Evolutionary conservation across 2,113 vertebrate genomes (phyloP).

Genomic region (Rhineura floridana): DNA sequence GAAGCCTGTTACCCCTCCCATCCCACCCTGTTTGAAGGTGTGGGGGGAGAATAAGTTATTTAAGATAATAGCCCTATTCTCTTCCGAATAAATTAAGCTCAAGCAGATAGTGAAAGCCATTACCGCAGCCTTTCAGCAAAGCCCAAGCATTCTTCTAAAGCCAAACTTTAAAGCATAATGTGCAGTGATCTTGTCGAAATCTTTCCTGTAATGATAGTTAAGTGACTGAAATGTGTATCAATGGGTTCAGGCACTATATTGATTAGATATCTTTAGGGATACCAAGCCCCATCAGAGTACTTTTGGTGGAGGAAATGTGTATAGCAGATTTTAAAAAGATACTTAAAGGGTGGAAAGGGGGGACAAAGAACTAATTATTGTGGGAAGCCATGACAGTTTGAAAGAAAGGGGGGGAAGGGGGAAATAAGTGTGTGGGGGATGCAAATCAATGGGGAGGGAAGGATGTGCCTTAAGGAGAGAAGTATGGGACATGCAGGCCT

Average conservation of each 20-base stretch:
- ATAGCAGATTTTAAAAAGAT: conserved; percentile 37
- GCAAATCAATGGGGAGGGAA: conserved; percentile 36
- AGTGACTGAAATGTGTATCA: conserved; percentile 77
- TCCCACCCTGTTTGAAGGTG: neutral
- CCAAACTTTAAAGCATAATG: conserved; percentile 78
- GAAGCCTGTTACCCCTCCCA: conserved; percentile 60
- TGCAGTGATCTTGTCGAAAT: conserved; percentile 76
- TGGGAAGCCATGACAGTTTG: conserved; percentile 52
- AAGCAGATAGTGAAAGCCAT: conserved; percentile 78
- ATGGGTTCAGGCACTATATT: conserved; percentile 73
- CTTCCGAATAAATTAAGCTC: conserved; percentile 82
- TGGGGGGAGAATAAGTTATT: conserved; percentile 70
- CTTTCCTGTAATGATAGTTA: conserved; percentile 81
- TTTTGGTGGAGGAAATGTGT: conserved; percentile 48
- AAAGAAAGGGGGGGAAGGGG: conserved; percentile 43
- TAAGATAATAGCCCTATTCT: conserved; percentile 82
- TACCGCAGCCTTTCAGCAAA: conserved; percentile 82
- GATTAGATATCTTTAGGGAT: conserved; percentile 72
- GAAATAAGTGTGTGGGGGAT: neutral
- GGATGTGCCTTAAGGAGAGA: conserved; percentile 54
- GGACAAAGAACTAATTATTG: conserved; percentile 57
- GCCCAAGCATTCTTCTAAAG: conserved; percentile 78
- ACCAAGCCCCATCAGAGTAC: conserved; percentile 48
- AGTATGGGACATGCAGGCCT: conserved; percentile 34
- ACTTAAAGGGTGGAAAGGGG: conserved; percentile 29